These are phyloP conservation scores for Parnassius orleans DNA, from an alignment of 2,888 invertebrate species.

Conservation along the genomic window DNA sequence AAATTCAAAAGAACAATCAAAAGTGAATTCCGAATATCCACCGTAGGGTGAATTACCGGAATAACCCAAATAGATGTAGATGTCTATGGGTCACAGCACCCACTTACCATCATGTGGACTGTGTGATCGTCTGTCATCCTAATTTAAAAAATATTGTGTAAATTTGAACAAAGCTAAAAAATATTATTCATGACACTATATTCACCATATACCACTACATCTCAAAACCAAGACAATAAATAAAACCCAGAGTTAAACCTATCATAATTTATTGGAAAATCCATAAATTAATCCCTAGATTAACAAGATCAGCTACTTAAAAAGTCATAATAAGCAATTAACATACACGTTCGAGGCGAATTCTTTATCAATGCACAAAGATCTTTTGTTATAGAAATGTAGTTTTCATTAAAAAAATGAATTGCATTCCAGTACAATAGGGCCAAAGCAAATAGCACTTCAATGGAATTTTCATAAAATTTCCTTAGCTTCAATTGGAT, in stretches of 20 bases:
- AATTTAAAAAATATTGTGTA: no score
- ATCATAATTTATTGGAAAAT: conserved; percentile 67
- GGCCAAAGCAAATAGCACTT: conserved; percentile 29
- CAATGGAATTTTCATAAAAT: conserved; percentile 35
- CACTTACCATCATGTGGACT: no score
- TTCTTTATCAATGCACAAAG: conserved; percentile 1
- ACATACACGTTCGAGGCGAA: conserved; percentile 7
- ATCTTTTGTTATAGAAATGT: background rate
- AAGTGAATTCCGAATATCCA: no score
- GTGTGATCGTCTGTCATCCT: no score
- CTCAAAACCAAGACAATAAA: conserved; percentile 16
- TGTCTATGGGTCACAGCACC: no score
- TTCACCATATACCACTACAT: no score
- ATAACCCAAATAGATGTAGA: no score
- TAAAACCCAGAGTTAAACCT: conserved; percentile 35
- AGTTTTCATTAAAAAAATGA: conserved; percentile 16
- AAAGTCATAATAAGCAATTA: conserved; percentile 44
- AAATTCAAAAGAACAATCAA: no score
- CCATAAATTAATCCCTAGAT: conserved; percentile 57
- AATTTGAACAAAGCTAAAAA: no score
- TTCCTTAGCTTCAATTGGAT: conserved; percentile 44
- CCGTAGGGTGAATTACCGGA: no score
- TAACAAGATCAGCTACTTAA: conserved; percentile 51
- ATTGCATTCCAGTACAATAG: conserved; percentile 13
- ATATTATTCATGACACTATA: no score